A percentile compares a stretch with the other conserved stretches of the same genome.
Conservation (phyloP, 2,888 invertebrate genomes). For the Troides oblongomaculatus region DNA sequence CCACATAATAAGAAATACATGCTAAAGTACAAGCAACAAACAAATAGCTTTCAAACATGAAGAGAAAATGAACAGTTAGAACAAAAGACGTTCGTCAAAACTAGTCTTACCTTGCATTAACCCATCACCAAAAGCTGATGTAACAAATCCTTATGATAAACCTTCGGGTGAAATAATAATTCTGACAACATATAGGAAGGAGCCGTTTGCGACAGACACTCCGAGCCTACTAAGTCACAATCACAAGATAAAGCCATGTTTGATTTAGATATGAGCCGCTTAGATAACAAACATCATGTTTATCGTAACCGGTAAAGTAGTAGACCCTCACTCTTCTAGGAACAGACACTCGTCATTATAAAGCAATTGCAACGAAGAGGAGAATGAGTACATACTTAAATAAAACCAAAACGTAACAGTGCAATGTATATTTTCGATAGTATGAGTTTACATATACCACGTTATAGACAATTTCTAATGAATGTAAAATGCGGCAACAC, state of each 20-base stretch:
- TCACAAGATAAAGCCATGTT: conserved; percentile 50
- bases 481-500: conserved; percentile 11
- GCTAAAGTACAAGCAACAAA: conserved; percentile 37
- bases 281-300: conserved; percentile 42
- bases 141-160: conserved; percentile 46
- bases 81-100: conserved; percentile 50
- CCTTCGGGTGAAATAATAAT: conserved; percentile 41
- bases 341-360: conserved; percentile 17
- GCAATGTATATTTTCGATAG: conserved; percentile 76
- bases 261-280: conserved; percentile 49
- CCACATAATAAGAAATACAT: conserved; percentile 31
- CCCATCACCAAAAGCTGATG: conserved; percentile 71
- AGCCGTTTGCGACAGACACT: conserved; percentile 36
- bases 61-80: conserved; percentile 55
- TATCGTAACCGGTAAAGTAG: conserved; percentile 36
- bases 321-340: conserved; percentile 40
- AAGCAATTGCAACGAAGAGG: conserved; percentile 20
- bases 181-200: conserved; percentile 35
- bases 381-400: conserved; percentile 49
- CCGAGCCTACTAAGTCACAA: conserved; percentile 38
- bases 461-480: conserved; percentile 41
- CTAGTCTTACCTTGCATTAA: conserved; percentile 62
- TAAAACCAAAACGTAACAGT: conserved; percentile 73
- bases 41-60: conserved; percentile 39
- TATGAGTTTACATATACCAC: conserved; percentile 75